phyloP scores from a whole-genome alignment of 2,888 invertebrate species.

The Drosophila atroscutellata region DNA sequence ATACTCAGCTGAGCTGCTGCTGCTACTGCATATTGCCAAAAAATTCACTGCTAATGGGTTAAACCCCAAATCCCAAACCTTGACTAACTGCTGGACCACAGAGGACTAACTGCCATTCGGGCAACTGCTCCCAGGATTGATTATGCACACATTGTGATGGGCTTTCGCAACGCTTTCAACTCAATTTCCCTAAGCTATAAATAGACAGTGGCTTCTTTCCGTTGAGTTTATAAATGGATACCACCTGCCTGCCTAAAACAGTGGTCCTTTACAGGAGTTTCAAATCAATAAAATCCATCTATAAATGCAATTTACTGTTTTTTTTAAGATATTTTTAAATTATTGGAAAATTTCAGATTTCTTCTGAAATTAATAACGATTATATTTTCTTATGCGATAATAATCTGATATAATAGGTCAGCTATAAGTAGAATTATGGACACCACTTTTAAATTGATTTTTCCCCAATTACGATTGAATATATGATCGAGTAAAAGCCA shows the following conservation, averaged over 20 bases:
- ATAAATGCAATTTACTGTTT: neutral
- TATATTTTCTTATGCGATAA: neutral
- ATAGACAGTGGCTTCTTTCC: neutral
- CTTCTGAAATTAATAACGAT: neutral
- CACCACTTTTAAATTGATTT: neutral
- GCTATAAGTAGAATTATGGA: accelerated
- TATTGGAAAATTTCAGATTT: neutral
- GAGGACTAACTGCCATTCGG: constrained; percentile 17
- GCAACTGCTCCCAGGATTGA: constrained; percentile 32
- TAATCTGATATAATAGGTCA: neutral
- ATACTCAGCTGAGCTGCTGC: constrained; percentile 35
- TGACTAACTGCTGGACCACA: constrained; percentile 20
- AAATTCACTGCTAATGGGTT: constrained; percentile 62
- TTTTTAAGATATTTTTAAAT: neutral
- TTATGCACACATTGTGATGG: constrained; percentile 30
- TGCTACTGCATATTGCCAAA: constrained; percentile 54
- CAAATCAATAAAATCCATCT: neutral
- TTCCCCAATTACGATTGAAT: neutral
- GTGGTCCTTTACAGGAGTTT: neutral
- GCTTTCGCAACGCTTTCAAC: constrained; percentile 20
- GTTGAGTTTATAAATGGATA: constrained; percentile 3
- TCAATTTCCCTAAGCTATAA: constrained; percentile 3
- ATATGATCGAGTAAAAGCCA: neutral
- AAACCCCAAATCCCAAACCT: constrained; percentile 1
- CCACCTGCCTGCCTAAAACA: neutral